Evolutionary conservation across 2,888 invertebrate species (phyloP).

Genomic region (Adela reaumurella): DNA sequence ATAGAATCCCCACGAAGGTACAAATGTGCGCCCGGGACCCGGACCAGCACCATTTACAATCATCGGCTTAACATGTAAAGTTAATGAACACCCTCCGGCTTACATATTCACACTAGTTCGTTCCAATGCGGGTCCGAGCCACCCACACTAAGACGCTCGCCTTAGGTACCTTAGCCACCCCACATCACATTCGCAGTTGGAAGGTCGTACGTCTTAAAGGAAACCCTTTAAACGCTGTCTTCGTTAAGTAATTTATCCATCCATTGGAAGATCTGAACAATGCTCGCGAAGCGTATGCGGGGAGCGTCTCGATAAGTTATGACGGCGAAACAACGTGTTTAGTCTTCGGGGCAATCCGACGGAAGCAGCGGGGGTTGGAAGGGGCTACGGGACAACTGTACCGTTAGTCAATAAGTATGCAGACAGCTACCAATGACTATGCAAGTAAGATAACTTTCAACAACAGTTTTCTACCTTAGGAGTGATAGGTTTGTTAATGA

Average conservation of each 20-base stretch:
- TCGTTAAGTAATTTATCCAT: conserved; percentile 19
- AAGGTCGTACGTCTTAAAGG: background rate
- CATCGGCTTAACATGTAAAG: conserved; percentile 43
- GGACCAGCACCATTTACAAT: conserved; percentile 25
- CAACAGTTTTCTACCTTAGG: no score
- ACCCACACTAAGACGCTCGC: background rate
- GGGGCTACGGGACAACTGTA: background rate
- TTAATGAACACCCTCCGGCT: conserved; percentile 39
- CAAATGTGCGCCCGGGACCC: background rate
- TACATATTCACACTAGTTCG: conserved; percentile 24
- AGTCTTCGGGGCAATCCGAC: conserved; percentile 26
- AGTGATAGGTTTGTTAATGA: no score
- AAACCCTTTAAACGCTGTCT: conserved; percentile 6
- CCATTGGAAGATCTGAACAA: conserved; percentile 26
- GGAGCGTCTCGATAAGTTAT: conserved; percentile 21
- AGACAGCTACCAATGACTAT: no score
- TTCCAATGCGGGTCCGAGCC: background rate
- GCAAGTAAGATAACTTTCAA: no score
- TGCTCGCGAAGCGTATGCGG: conserved; percentile 21
- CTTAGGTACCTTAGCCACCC: conserved; percentile 11
- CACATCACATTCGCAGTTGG: no score
- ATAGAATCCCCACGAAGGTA: background rate
- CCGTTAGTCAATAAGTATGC: background rate
- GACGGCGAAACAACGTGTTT: conserved; percentile 25
- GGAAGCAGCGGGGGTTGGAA: background rate